phyloP scores from a whole-genome alignment of 2,888 invertebrate genomes.

The Nudaria mundana region DNA sequence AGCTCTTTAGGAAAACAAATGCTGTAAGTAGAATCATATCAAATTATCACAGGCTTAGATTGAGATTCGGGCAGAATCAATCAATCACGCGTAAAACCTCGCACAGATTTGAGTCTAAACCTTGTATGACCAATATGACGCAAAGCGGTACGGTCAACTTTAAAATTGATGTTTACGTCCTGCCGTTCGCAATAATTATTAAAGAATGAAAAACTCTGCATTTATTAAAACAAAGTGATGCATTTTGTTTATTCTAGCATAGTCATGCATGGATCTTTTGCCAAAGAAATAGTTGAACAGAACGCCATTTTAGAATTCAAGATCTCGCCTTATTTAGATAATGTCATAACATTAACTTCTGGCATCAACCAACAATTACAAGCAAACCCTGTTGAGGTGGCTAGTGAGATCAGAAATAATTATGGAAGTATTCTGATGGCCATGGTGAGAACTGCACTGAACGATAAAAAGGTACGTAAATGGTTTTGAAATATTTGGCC shows the following conservation, averaged over 20 bases:
- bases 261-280: slow-evolving; percentile 68
- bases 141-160: too few species aligned
- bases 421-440: slow-evolving; percentile 53
- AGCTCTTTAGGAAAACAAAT: slow-evolving; percentile 58
- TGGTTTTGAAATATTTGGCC: too few species aligned
- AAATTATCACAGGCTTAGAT: too few species aligned
- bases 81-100: too few species aligned
- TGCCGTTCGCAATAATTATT: too few species aligned
- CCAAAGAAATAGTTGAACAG: slow-evolving; percentile 70
- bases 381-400: slow-evolving; percentile 35
- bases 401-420: slow-evolving; percentile 39
- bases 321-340: slow-evolving; percentile 56
- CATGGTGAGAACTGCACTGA: slow-evolving; percentile 52
- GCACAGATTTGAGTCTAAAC: too few species aligned
- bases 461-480: slow-evolving; percentile 64
- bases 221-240: too few species aligned
- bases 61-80: too few species aligned
- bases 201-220: too few species aligned
- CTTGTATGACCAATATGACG: too few species aligned
- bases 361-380: slow-evolving; percentile 58
- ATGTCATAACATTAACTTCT: slow-evolving; percentile 46
- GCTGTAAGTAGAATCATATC: slow-evolving; percentile 64
- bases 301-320: slow-evolving; percentile 65
- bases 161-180: too few species aligned
- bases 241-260: slow-evolving; percentile 50